Evolutionary conservation across 2,797 vertebrate genomes (phyloP).

Genomic region (Microctenopoma lineatum): DNA sequence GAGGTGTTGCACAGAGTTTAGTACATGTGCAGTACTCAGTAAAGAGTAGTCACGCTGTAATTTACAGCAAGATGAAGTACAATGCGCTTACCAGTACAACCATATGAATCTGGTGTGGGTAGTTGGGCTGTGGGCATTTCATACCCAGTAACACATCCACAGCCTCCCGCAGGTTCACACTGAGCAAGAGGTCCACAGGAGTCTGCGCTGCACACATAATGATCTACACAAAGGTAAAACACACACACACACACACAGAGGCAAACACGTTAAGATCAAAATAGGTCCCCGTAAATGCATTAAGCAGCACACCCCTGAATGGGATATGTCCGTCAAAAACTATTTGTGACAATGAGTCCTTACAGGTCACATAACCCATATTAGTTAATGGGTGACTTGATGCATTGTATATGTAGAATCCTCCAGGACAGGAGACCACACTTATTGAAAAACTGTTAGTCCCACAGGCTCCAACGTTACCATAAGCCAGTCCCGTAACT

Average conservation of each 20-base stretch:
- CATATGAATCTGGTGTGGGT: constrained; percentile 48
- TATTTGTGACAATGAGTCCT: neutral
- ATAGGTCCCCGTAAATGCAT: neutral
- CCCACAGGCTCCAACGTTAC: accelerated
- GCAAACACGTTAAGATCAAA: neutral
- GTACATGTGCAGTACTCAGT: too few species aligned
- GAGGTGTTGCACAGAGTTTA: neutral
- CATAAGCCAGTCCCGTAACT: neutral
- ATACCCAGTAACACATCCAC: constrained; percentile 51
- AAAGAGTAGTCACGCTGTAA: neutral
- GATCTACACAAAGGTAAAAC: constrained; percentile 42
- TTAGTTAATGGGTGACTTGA: accelerated
- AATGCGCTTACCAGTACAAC: constrained; percentile 54
- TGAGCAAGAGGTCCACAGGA: constrained; percentile 61
- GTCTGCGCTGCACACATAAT: constrained; percentile 17
- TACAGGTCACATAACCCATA: constrained; percentile 46
- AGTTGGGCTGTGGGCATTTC: neutral
- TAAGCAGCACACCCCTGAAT: neutral
- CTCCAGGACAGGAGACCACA: constrained; percentile 51
- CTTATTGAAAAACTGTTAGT: neutral
- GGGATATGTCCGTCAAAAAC: neutral
- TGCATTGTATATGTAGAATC: constrained; percentile 55
- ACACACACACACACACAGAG: too few species aligned
- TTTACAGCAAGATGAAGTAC: neutral
- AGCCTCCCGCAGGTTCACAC: constrained; percentile 52